Conservation (phyloP, 2,888 invertebrate genomes). For the Tortricodes alternella region DNA sequence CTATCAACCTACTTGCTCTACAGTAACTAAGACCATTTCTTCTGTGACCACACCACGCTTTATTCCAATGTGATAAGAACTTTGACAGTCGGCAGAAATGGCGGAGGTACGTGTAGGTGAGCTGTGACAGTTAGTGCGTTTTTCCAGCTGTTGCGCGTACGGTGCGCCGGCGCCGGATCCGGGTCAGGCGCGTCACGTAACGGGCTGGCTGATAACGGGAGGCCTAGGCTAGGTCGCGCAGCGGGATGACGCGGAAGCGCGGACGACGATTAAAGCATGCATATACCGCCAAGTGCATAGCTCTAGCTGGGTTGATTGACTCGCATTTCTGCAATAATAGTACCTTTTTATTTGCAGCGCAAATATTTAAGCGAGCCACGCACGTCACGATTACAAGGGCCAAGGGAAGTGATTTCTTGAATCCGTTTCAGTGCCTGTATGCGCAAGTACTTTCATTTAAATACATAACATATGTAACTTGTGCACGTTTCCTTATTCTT, state of each 20-base stretch:
- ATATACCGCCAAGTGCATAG: background rate
- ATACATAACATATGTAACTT: conserved; percentile 1
- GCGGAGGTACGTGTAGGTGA: conserved; percentile 34
- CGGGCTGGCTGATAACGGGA: conserved; percentile 75
- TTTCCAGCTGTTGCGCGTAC: conserved; percentile 52
- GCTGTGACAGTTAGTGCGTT: conserved; percentile 55
- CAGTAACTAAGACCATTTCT: no score
- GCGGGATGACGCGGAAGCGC: conserved; percentile 81
- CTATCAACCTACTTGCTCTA: no score
- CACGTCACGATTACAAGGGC: conserved; percentile 5
- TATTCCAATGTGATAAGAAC: no score
- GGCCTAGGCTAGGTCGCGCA: conserved; percentile 74
- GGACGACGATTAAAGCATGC: conserved; percentile 54
- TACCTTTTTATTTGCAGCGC: no score
- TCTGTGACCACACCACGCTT: background rate
- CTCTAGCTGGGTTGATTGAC: background rate
- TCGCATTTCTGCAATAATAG: no score
- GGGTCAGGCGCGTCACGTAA: conserved; percentile 79
- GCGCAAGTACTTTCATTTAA: conserved; percentile 9
- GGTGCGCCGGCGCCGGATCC: conserved; percentile 56
- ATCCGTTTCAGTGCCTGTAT: conserved; percentile 19
- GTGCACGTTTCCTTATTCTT: background rate
- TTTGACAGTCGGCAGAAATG: background rate
- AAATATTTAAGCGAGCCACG: background rate
- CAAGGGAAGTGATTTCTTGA: conserved; percentile 22